Evolutionary conservation across 2,113 vertebrate species (phyloP).

Genomic region (Leptobrachium leishanense): DNA sequence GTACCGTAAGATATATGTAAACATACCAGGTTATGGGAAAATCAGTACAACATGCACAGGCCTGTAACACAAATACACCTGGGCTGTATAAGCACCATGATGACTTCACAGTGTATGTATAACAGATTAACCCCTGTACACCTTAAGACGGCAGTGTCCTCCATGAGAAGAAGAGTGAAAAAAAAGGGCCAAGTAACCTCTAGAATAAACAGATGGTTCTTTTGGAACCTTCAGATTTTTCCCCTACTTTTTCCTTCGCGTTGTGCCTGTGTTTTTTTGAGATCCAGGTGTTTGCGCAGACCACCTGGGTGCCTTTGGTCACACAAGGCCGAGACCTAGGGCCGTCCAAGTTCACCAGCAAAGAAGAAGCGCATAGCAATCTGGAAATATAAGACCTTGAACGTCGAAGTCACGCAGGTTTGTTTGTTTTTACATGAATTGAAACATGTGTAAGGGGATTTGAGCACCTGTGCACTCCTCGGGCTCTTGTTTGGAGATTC

Average conservation of each 20-base stretch:
- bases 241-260: not conserved
- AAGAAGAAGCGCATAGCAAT: not conserved
- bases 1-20: constrained; percentile 44
- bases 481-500: constrained; percentile 20
- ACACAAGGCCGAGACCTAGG: constrained; percentile 16
- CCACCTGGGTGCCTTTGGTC: constrained; percentile 32
- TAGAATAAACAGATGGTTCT: not conserved
- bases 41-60: constrained; percentile 33
- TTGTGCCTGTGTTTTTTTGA: not conserved
- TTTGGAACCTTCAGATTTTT: not conserved
- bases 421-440: constrained; percentile 48
- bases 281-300: constrained; percentile 23
- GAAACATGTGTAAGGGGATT: constrained; percentile 37
- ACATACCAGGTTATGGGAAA: constrained; percentile 47
- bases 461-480: constrained; percentile 25
- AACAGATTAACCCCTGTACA: constrained; percentile 27
- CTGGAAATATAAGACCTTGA: constrained; percentile 7
- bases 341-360: constrained; percentile 6
- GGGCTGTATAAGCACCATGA: constrained; percentile 30
- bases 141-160: not conserved
- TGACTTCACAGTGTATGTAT: constrained; percentile 7
- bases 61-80: constrained; percentile 49
- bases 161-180: not conserved
- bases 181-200: not conserved
- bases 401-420: constrained; percentile 17